Base-by-base conservation (phyloP, 2,113 vertebrate genomes). In the Gobiocypris rarus region DNA sequence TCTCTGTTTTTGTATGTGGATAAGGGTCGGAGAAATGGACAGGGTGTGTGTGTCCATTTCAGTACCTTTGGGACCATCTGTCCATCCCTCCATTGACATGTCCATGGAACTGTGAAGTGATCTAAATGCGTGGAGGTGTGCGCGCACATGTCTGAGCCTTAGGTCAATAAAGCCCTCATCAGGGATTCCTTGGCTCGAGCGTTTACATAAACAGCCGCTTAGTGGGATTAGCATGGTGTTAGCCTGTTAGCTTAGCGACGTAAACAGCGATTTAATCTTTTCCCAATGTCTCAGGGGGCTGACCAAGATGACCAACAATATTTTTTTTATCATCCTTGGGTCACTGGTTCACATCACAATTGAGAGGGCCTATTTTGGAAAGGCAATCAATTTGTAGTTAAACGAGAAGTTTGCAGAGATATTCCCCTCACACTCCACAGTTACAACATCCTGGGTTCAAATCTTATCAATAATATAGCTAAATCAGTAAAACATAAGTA, bases 181-280 rank as follows among this genome's bases (percentile, higher is more conserved):
- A 83, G 82, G 92, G 92, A 94, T 93, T 95, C 91, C 90, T 81
- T 6, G 43, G 85, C 87, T 89, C 83, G 89, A 87, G 90, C 89
- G 88, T 91, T 89, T 93, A 93, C 92, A 93, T 94, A 94, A 94
- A 94, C 93, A 94, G 92, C 92, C 91, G 90, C 90, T 94, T 94
- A 93, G 92, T 70, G 90, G 93, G 94, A 94, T 95, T 95, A 95
- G 90, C 90, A 15, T 41, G 82, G 78, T 84, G 82, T 73, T 87
- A 81, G 84, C 89, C 81, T 93, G 93, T 94, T 94, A 92, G 93
- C 90, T 92, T 92, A 93, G 92, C 92, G 93, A 90, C 91, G 88
- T 93, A 94, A 95, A 94, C 93, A 90, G 52, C 24, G 22, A 24
- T 86, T 70, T 71, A 81, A 86, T 84, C 81, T 31, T 81, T 83